Base-by-base conservation (phyloP, 2,113 vertebrate genomes). In the Beaufortia kweichowensis region DNA sequence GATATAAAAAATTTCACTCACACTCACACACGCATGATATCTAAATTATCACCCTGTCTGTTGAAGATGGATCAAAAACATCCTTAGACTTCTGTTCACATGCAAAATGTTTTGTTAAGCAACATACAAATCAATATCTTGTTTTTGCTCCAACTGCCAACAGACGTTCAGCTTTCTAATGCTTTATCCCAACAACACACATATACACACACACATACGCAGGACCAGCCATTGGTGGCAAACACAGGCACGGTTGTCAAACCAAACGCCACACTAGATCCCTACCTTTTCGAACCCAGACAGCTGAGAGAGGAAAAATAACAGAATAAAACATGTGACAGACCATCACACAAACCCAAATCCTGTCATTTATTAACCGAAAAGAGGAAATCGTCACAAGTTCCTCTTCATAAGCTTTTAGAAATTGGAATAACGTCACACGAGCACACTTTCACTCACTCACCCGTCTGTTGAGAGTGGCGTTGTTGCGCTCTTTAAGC, bases 271-370 rank as follows among this genome's bases (percentile, higher is more conserved):
- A 80, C 83, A 90, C 88, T 55, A 79, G 73, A 2, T 82, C 86
- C 87, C 56, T 93, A 94, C 94, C 95, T 94, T 92, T 91, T 96
- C 92, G 86, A 82, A 92, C 88, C 94, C 94, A 91, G 93, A 95
- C 81, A 91, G 94, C 94, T 94, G 91, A 93, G 90, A 92, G 81
- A 85, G 83, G 57, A 90, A 87, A 94, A 87, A 94, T 81, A 88
- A 92, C 86, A 89, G 63, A 91, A 88, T 87, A 88, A 14, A 87
- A 87, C 83, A 88, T 82, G 81, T 89, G 90, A 91, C 89, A 88
- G 50, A 79, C 85, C 90, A 64, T 83, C 85, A 85, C 65, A 88
- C 83, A 86, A 89, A 89, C 76, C 29, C 86, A 88, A 83, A 81
- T 56, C 59, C 71, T 41, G 24, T 10, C 19, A 61, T 29, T 61